Evolutionary conservation across 2,888 invertebrate species (phyloP), one percentile per base, ranked within the genome.

Genomic region (Drosophila stalkeri): DNA sequence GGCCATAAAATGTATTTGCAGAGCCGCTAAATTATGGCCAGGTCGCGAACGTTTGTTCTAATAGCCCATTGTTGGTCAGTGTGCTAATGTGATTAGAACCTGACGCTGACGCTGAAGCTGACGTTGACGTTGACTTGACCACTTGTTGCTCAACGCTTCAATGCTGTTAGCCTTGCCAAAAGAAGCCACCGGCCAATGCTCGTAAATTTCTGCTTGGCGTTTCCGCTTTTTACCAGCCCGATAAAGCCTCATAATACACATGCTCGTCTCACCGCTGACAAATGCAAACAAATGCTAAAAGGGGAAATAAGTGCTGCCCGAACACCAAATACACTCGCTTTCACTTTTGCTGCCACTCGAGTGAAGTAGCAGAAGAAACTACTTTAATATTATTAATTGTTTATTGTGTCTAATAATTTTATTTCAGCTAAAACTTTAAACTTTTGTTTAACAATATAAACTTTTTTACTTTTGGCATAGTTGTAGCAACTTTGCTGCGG

Each of bases 81-180:
- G 85, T 87, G 88, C 69, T 85, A 85, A 85, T 81, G 89, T 86
- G 85, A 88, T 88, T 88, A 81, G 86, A 77, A 77, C 66, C 55
- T 37, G 72, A 23, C 7, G 23, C 46, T n/a, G n/a, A 57, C 46
- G 81, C 59, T 55, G 66, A 68, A 4, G 41, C 41, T 23, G 44
- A 59, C 47, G 82, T 52, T 54, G 66, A 56, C 51, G 82, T 55
- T 57, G 66, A 69, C 80, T 71, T 72, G 60, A 64, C 82, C 88
- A 84, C 86, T 83, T 85, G 82, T 85, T 89, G 86, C 89, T 71
- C 59, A 82, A 87, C 80, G 73, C 71, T 65, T 61, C 64, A 63
- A 55, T 47, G 74, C 78, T 57, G 49, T 2, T 37, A 78, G 61
- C 72, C 82, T 75, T 75, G 88, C 65, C 75, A 67, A 63, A 72